A percentile compares a stretch with the other conserved stretches of the same genome.
Evolutionary conservation across 2,113 vertebrate genomes (phyloP).

Genomic region (Mirza zaza): DNA sequence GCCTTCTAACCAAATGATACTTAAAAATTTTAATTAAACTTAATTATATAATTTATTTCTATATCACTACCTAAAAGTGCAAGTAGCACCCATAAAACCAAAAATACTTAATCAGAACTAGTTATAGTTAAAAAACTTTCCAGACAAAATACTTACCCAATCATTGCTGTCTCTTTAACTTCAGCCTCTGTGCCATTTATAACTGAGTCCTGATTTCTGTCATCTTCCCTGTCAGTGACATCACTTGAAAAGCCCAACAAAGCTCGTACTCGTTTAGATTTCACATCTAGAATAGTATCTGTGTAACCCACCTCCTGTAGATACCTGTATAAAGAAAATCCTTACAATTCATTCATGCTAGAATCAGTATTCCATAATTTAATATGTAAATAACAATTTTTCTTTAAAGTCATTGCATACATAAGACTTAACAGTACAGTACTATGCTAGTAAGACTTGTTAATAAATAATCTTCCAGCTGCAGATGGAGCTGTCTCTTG

Average conservation of each 20-base stretch:
- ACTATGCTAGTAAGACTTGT: conserved; percentile 69
- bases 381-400: conserved; percentile 47
- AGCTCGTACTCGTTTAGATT: conserved; percentile 93
- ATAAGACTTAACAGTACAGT: conserved; percentile 62
- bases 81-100: conserved; percentile 12
- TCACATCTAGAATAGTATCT: conserved; percentile 96
- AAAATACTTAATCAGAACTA: conserved; percentile 49
- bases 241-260: conserved; percentile 94
- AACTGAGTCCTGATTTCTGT: conserved; percentile 90
- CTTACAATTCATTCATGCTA: conserved; percentile 59
- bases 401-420: conserved; percentile 58
- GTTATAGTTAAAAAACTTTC: conserved; percentile 7
- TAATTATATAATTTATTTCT: conserved; percentile 38
- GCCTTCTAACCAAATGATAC: conserved; percentile 7
- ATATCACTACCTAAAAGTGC: not conserved
- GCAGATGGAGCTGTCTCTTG: conserved; percentile 84
- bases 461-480: conserved; percentile 87
- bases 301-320: conserved; percentile 98
- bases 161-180: conserved; percentile 89
- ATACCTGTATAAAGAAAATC: conserved; percentile 86
- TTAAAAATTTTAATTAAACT: conserved; percentile 3
- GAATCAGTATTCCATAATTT: conserved; percentile 29
- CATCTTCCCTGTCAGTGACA: conserved; percentile 87
- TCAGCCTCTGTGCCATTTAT: conserved; percentile 94
- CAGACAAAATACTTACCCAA: conserved; percentile 86